Evolutionary conservation across 1,140 invertebrate species (phyloP), one percentile per base, ranked within the genome.

Genomic region (Brachionus plicatilis): DNA sequence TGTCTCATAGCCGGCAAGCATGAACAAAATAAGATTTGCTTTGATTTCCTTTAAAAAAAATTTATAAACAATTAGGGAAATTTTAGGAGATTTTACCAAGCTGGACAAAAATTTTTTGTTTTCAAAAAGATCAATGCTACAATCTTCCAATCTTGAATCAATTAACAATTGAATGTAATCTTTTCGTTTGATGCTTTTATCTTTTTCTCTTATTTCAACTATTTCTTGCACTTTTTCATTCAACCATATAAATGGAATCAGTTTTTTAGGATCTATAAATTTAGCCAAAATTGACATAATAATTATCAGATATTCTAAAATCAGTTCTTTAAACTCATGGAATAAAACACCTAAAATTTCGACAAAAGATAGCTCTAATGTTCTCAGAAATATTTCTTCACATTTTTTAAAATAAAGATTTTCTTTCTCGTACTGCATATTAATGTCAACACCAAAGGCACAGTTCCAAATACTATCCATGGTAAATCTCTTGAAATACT

Each of bases 1-100:
- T 3, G 91, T 92, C 85, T 89, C 89, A 78, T 88, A 89, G 0
- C 89, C 89, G 17, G 88, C 88, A 75, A 89, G 72, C 8, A 89
- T 85, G 75, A 89, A 88, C 9, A 89, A 76, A 7, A 88, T 82
- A n/a, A 87, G 86, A 41, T 88, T 87, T 9, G 87, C 85, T n/a
- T 87, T 85, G 1, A 89, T 85, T 83, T 89, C 88, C 87, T 89
- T 37, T 7, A 43, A 45, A 33, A 24, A 65, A 14, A n/a, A 12
- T 43, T 47, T 8, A 47, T 0, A 14, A 45, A 68, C 24, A 47
- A 45, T 68, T 47, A 17, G 11, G 33, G 2, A 68, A 27, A 27
- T n/a, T 33, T 82, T 65, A 4, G 3, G 20, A 43, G 53, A 24
- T 11, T 80, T 65, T 82, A 47, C 41, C 43, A 17, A 20, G 4